phyloP scores from a whole-genome alignment of 2,113 vertebrate species.

The Neotragus moschatus region DNA sequence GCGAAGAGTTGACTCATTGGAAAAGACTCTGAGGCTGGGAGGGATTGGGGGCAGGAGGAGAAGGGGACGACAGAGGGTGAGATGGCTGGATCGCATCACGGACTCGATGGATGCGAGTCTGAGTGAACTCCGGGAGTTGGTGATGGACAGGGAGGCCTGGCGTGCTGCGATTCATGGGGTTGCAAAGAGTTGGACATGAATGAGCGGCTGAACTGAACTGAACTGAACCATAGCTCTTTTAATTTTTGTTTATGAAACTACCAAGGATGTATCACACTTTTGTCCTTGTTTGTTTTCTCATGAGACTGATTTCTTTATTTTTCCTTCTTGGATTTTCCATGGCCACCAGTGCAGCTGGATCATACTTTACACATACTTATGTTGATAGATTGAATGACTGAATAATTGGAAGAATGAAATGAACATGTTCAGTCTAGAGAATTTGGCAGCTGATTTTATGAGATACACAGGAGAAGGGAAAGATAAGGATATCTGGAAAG shows the following conservation, averaged over 20 bases:
- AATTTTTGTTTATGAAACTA: neutral
- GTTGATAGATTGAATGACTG: neutral
- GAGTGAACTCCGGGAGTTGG: no score
- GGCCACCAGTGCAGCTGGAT: neutral
- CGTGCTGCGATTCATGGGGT: no score
- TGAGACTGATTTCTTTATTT: neutral
- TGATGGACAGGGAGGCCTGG: no score
- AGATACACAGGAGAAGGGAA: neutral
- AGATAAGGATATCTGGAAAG: neutral
- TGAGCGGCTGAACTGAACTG: no score
- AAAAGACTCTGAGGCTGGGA: no score
- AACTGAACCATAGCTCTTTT: neutral
- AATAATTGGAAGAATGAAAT: neutral
- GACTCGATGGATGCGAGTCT: no score
- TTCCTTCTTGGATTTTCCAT: neutral
- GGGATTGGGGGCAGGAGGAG: no score
- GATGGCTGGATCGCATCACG: no score
- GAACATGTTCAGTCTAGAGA: neutral
- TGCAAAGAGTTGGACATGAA: no score
- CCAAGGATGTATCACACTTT: neutral
- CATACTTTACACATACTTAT: neutral
- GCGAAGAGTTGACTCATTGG: no score
- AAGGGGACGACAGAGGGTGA: no score
- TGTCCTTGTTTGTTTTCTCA: neutral
- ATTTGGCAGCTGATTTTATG: neutral